These are phyloP conservation scores for Trogon surrucura DNA, from an alignment of 2,113 vertebrate genomes.

Conservation along the genomic window DNA sequence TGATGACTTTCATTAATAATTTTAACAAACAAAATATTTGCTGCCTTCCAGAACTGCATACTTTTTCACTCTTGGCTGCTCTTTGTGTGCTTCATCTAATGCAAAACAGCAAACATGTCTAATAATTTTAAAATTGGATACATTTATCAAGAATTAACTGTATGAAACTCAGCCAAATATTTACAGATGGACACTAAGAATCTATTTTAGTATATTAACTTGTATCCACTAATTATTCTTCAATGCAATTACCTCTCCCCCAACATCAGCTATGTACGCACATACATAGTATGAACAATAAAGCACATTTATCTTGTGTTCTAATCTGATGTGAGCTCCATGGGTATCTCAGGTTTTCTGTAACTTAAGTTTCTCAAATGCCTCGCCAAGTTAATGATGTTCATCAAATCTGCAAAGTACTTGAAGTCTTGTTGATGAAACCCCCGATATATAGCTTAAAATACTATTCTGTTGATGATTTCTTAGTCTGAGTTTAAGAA, in stretches of 20 bases:
- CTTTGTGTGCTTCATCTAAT: background rate
- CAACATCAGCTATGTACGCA: background rate
- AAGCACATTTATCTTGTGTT: background rate
- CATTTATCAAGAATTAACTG: conserved; percentile 9
- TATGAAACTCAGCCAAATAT: conserved; percentile 23
- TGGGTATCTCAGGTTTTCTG: background rate
- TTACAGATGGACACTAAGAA: background rate
- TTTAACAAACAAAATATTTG: conserved; percentile 33
- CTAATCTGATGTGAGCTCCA: background rate
- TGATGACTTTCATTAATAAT: conserved; percentile 11
- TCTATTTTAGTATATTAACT: background rate
- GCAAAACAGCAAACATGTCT: background rate
- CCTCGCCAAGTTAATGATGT: background rate
- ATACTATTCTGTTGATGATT: background rate
- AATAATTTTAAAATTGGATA: conserved; percentile 23
- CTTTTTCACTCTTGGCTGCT: background rate
- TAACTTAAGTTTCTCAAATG: background rate
- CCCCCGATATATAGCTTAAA: background rate
- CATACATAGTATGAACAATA: background rate
- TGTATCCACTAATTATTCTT: background rate
- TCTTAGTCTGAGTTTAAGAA: background rate
- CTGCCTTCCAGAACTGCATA: background rate
- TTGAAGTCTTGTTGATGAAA: background rate
- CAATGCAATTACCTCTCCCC: background rate
- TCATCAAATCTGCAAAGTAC: background rate